A percentile compares a stretch with the other conserved stretches of the same genome.
These are phyloP conservation scores for Drosophila maculinotata DNA, from an alignment of 2,888 invertebrate genomes.

Conservation along the genomic window DNA sequence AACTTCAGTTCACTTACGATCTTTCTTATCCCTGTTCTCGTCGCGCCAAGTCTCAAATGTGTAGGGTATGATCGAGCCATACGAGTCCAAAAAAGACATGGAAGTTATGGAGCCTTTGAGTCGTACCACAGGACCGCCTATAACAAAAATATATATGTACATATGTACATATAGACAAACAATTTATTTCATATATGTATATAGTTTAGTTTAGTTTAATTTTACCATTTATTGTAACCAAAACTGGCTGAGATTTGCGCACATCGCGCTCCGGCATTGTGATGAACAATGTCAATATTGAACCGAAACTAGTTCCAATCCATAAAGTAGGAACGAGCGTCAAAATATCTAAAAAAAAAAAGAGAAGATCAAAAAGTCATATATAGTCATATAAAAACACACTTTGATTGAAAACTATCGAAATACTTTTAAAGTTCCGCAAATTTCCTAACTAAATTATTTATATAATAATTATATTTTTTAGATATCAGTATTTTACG, in stretches of 20 bases:
- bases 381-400: background rate
- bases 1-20: conserved; percentile 84
- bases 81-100: conserved; percentile 98
- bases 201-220: too few species aligned
- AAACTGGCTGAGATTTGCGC: conserved; percentile 93
- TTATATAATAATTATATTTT: too few species aligned
- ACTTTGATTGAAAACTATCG: too few species aligned
- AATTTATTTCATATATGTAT: background rate
- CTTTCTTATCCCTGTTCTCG: conserved; percentile 87
- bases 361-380: conserved; percentile 1
- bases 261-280: conserved; percentile 92
- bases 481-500: too few species aligned
- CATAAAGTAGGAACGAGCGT: conserved; percentile 95
- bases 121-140: conserved; percentile 97
- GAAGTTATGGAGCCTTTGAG: conserved; percentile 97
- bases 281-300: conserved; percentile 96
- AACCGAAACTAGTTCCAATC: conserved; percentile 99
- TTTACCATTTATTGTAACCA: conserved; percentile 94
- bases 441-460: too few species aligned
- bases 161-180: background rate
- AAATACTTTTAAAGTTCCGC: too few species aligned
- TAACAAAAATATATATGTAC: conserved; percentile 60
- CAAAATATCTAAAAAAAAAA: conserved; percentile 89
- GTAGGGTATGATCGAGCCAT: conserved; percentile 95
- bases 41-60: conserved; percentile 97